Percentiles rank a stretch among this genome's conserved stretches.
phyloP scores from a whole-genome alignment of 2,888 invertebrate genomes.

The Copidosoma aretas region DNA sequence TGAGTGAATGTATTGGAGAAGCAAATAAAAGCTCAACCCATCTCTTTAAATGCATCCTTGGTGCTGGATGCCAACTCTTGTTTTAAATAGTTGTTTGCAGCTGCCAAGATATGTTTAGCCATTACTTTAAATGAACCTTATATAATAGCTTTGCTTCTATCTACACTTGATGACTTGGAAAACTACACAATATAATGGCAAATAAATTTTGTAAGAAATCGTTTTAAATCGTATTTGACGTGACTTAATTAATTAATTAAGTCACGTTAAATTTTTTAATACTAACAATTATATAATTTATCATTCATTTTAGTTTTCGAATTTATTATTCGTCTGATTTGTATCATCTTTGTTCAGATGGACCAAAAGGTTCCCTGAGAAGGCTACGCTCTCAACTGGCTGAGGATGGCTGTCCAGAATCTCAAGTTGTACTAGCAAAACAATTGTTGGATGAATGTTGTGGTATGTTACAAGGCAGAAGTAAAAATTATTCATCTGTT shows the following conservation, averaged over 20 bases:
- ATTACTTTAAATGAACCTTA: neutral
- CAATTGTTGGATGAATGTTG: conserved; percentile 80
- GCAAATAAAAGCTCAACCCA: neutral
- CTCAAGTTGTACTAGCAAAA: conserved; percentile 86
- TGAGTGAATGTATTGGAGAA: too few species aligned
- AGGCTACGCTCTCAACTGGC: conserved; percentile 76
- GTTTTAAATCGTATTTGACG: too few species aligned
- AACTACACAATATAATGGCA: too few species aligned
- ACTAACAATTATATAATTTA: too few species aligned
- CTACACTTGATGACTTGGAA: too few species aligned
- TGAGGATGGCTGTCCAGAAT: conserved; percentile 88
- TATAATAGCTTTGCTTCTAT: neutral
- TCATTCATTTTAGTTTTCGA: too few species aligned
- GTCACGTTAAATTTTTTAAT: too few species aligned
- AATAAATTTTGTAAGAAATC: too few species aligned
- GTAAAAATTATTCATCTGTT: conserved; percentile 1
- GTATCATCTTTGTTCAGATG: conserved; percentile 64
- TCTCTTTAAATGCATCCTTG: neutral
- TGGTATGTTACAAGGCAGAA: conserved; percentile 65
- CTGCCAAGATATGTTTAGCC: neutral
- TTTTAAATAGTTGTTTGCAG: conserved; percentile 1
- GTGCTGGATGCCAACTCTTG: neutral
- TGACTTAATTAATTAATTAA: too few species aligned
- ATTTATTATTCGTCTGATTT: too few species aligned
- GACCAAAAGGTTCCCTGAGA: conserved; percentile 71